Evolutionary conservation across 1,140 invertebrate genomes (phyloP).

Genomic region (Battus philenor): DNA sequence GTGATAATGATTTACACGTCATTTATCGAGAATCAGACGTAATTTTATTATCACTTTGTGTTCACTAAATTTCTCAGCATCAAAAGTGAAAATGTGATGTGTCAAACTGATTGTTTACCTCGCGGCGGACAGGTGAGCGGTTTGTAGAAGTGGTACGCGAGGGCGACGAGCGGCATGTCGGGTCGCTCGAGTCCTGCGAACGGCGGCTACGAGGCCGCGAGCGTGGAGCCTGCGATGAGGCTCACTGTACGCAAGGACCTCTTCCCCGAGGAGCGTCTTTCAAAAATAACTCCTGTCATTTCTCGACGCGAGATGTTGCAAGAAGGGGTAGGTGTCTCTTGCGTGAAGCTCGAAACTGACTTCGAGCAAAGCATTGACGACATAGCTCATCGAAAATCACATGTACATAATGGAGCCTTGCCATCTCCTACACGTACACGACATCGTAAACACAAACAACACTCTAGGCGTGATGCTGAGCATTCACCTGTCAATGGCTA

Average conservation of each 20-base stretch:
- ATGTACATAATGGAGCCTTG: conserved; percentile 46
- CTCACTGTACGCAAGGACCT: conserved; percentile 70
- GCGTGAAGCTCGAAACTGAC: conserved; percentile 70
- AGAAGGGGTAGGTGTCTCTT: conserved; percentile 45
- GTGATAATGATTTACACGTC: conserved; percentile 56
- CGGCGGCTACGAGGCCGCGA: conserved; percentile 59
- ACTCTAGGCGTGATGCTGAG: conserved; percentile 49
- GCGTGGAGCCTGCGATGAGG: conserved; percentile 48
- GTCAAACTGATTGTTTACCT: conserved; percentile 77
- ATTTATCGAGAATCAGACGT: conserved; percentile 53
- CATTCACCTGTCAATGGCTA: conserved; percentile 52
- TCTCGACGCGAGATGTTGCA: conserved; percentile 35
- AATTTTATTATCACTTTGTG: conserved; percentile 46
- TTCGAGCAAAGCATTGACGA: conserved; percentile 74
- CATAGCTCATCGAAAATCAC: conserved; percentile 53
- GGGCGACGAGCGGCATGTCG: conserved; percentile 68
- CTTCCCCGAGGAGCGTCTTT: conserved; percentile 52
- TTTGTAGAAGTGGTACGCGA: conserved; percentile 67
- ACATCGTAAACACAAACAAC: conserved; percentile 62
- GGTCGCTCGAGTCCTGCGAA: conserved; percentile 65
- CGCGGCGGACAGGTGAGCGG: conserved; percentile 71
- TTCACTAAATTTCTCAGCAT: conserved; percentile 56
- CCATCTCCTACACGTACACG: conserved; percentile 42
- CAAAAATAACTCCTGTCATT: conserved; percentile 34
- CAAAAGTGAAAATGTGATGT: conserved; percentile 77